Conservation (phyloP, 2,113 vertebrate species). For the Glaucidium brasilianum region DNA sequence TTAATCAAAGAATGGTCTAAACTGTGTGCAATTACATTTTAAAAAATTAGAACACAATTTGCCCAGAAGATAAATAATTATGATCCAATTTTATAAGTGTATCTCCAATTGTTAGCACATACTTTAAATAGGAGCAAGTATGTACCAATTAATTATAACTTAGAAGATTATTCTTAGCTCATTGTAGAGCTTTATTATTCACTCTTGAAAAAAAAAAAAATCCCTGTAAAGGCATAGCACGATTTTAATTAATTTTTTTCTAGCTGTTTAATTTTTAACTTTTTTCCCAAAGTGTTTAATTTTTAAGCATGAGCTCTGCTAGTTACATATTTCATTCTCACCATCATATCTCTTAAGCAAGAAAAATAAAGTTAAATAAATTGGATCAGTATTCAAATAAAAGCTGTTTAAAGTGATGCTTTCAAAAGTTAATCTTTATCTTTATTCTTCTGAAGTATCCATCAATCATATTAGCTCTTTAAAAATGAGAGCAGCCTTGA, state of each 20-base stretch:
- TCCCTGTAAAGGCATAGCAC: conserved; percentile 7
- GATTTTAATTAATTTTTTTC: conserved; percentile 61
- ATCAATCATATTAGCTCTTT: conserved; percentile 44
- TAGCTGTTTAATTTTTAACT: conserved; percentile 56
- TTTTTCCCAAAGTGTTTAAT: conserved; percentile 44
- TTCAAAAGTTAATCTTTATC: conserved; percentile 44
- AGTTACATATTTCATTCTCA: conserved; percentile 37
- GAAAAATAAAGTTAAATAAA: conserved; percentile 55
- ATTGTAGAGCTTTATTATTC: conserved; percentile 57
- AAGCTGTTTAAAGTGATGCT: conserved; percentile 34
- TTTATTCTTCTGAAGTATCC: conserved; percentile 32
- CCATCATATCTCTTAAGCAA: conserved; percentile 39
- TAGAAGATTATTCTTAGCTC: conserved; percentile 63
- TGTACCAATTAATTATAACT: conserved; percentile 70
- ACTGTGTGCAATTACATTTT: conserved; percentile 50
- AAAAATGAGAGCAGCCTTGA: conserved; percentile 19
- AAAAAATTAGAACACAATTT: conserved; percentile 68
- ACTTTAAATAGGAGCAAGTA: conserved; percentile 62
- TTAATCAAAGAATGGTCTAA: conserved; percentile 65
- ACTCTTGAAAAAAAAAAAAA: conserved; percentile 13
- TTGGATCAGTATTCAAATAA: conserved; percentile 54
- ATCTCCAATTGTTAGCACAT: conserved; percentile 64
- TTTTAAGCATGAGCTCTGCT: conserved; percentile 36
- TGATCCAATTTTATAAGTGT: conserved; percentile 58
- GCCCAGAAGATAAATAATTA: conserved; percentile 71